Evolutionary conservation across 2,888 invertebrate species (phyloP).

Genomic region (Hanleya hanleyi): DNA sequence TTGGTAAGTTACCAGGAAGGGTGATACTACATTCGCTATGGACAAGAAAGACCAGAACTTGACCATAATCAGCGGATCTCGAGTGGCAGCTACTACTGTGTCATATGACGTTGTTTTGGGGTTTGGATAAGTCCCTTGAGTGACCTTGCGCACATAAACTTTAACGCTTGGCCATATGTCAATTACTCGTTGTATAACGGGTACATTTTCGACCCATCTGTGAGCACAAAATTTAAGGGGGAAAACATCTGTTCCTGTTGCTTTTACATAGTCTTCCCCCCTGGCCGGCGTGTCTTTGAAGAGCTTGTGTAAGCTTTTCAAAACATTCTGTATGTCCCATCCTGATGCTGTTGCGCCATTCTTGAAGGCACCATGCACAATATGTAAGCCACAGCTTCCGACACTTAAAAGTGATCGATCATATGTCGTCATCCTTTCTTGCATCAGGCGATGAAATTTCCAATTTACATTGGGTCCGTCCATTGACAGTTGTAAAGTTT

Average conservation of each 20-base stretch:
- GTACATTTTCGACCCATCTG: constrained; percentile 20
- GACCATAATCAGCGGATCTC: not conserved
- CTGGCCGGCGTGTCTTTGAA: constrained; percentile 21
- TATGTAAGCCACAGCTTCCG: constrained; percentile 57
- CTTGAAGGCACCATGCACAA: constrained; percentile 44
- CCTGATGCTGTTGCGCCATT: too few species aligned
- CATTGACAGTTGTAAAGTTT: constrained; percentile 8
- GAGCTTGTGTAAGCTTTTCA: constrained; percentile 2
- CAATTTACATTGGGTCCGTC: not conserved
- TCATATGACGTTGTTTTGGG: not conserved
- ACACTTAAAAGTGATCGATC: constrained; percentile 39
- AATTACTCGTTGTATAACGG: constrained; percentile 8
- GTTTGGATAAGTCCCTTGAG: not conserved
- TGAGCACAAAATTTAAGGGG: constrained; percentile 18
- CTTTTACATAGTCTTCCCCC: constrained; percentile 5
- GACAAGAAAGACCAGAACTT: not conserved
- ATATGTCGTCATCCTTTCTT: not conserved
- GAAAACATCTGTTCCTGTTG: constrained; percentile 7
- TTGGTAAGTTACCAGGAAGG: too few species aligned
- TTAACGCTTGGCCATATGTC: not conserved
- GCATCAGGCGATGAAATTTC: not conserved
- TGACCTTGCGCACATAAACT: not conserved
- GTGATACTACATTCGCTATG: not conserved
- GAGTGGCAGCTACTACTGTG: not conserved
- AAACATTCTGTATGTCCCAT: too few species aligned